Base-by-base conservation (phyloP, 1,140 invertebrate genomes). In the Cotesia vestalis region DNA sequence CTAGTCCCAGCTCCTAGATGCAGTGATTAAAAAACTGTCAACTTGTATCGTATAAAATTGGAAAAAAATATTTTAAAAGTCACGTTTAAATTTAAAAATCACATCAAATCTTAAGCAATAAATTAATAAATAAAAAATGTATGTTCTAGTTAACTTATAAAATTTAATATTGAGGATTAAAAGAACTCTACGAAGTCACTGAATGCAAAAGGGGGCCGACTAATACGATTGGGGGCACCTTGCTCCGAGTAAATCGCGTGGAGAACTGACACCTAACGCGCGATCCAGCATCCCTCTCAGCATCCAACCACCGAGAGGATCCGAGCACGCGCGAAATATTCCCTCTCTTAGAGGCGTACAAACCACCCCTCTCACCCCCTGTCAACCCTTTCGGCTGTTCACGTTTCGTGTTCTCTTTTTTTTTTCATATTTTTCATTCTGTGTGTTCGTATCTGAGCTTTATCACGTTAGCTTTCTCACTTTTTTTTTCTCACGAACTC, bases 321-420 rank as follows among this genome's bases (percentile, higher is more conserved):
- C 80, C 74, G 80, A 79, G 80, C 82, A 81, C 81, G 80, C 79
- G 79, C 82, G 80, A 83, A 81, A 81, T 80, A 80, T 75, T 75
- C 46, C 64, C 77, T 72, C 77, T 63, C 46, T 20, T 38, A 72
- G 2, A 51, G 55, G n/a, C 8, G 52, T 51, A 60, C 51, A 71
- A 9, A 34, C 46, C 53, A 27, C 35, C 74, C 59, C 71, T 66
- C 53, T 51, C 38, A 66, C 11, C 27, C 55, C 40, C 63, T 68
- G 17, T 62, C 38, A 69, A 61, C 68, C 36, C 40, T 59, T 62
- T 64, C 62, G 40, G 6, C 53, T 14, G 5, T 55, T 8, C 60
- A 34, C 61, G 35, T 27, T 62, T 70, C 40, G 8, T 34, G 12
- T 20, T 20, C 36, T 14, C 69, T 66, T n/a, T 6, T 66, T 53